These are phyloP conservation scores for Eolophus roseicapilla DNA, from an alignment of 2,113 vertebrate genomes.

Conservation along the genomic window DNA sequence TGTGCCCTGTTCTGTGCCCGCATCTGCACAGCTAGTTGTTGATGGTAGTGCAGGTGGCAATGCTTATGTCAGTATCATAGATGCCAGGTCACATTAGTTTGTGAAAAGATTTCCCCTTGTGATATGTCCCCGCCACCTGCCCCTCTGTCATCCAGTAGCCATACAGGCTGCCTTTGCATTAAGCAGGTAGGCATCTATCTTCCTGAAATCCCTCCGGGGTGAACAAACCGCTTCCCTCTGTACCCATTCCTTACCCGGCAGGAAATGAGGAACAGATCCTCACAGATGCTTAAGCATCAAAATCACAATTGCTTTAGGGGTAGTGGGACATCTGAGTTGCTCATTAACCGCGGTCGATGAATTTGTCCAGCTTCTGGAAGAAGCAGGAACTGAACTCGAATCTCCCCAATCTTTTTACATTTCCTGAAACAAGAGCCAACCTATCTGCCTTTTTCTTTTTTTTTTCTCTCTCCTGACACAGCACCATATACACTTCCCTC, in stretches of 20 bases:
- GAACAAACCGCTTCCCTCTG: background rate
- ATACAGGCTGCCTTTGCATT: background rate
- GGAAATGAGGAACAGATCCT: background rate
- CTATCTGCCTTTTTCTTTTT: background rate
- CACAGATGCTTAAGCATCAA: background rate
- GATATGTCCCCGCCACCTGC: background rate
- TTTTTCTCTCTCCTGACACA: background rate
- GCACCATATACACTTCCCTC: background rate
- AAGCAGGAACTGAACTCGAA: background rate
- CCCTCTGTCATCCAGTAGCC: background rate
- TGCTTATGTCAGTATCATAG: background rate
- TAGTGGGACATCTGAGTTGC: background rate
- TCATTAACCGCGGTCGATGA: background rate
- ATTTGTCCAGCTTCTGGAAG: background rate
- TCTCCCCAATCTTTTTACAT: background rate
- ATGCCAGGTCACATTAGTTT: background rate
- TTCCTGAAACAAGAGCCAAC: background rate
- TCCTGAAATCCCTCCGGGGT: background rate
- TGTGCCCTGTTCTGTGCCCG: background rate
- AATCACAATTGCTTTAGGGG: background rate
- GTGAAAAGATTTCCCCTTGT: background rate
- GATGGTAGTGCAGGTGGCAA: background rate
- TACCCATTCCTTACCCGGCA: background rate
- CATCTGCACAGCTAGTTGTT: background rate
- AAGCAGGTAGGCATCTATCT: background rate